A percentile compares a stretch with the other conserved stretches of the same genome.
These are phyloP conservation scores for Mystacides longicornis DNA, from an alignment of 2,888 invertebrate species.

Conservation along the genomic window DNA sequence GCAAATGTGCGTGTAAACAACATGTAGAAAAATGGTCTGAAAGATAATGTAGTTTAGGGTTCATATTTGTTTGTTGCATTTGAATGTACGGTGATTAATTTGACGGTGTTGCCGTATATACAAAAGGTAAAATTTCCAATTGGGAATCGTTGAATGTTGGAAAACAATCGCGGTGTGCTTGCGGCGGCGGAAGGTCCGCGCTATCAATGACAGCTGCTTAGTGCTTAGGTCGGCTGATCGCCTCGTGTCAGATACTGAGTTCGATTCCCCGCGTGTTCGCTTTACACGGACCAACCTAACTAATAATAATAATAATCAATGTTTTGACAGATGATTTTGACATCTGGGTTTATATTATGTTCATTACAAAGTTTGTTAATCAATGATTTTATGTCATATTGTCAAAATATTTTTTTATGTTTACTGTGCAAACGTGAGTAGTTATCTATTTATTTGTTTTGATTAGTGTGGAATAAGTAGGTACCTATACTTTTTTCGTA, in stretches of 20 bases:
- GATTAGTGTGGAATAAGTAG: not conserved
- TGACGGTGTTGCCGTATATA: slow-evolving; percentile 22
- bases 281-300: too few species aligned
- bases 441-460: not conserved
- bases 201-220: slow-evolving; percentile 15
- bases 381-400: not conserved
- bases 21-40: slow-evolving; percentile 7
- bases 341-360: not conserved
- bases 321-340: not conserved
- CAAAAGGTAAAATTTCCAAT: slow-evolving; percentile 19
- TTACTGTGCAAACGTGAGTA: too few species aligned
- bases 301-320: too few species aligned
- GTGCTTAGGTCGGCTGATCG: too few species aligned
- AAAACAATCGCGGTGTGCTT: slow-evolving; percentile 25
- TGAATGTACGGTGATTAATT: slow-evolving; percentile 19
- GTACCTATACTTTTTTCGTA: not conserved
- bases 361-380: not conserved
- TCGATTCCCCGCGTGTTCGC: slow-evolving; percentile 12
- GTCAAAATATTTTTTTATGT: not conserved
- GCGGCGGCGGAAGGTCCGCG: slow-evolving; percentile 22
- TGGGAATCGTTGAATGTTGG: slow-evolving; percentile 16
- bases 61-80: slow-evolving; percentile 10
- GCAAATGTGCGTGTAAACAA: slow-evolving; percentile 25
- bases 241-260: slow-evolving; percentile 13
- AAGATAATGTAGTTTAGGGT: slow-evolving; percentile 3